Base-by-base conservation (phyloP, 2,888 invertebrate species). In the Latrodectus elegans region DNA sequence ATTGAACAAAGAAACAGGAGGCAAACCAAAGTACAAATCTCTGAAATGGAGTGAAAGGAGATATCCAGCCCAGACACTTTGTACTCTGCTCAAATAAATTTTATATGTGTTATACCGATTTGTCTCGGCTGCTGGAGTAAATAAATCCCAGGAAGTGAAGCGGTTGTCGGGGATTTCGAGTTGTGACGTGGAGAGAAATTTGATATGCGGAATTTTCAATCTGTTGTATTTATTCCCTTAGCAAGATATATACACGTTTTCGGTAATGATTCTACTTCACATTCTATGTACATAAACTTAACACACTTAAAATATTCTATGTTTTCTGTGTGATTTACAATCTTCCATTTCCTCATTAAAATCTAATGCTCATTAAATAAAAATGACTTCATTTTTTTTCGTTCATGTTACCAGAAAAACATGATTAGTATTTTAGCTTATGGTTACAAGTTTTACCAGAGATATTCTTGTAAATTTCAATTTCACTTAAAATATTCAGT, bases 51-150 rank as follows among this genome's bases (percentile, higher is more conserved):
- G 6, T 15, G 55, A 55, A 38, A 60, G 12, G 60, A 60, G 12
- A 60, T 60, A 60, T 60, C n/a, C 60, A 10, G 9, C 60, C 60
- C 60, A 60, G 60, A 38, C n/a, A 38, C n/a, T 60, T 60, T 60
- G 60, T 60, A 60, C 60, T 60, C 12, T n/a, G 60, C 60, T 60
- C 60, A 60, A 60, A 15, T n/a, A 60, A 60, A 60, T 60, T 60
- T 60, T 60, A 15, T 60, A 38, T 22, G 1, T 22, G 22, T 38
- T 38, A 38, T 38, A 38, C 38, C 38, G 6, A 38, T 38, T 38
- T 38, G 38, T 38, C 38, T 38, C 38, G 1, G 38, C 38, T 38
- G 38, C 38, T 38, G 38, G 38, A 38, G 38, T 38, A 38, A 38
- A 38, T 38, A 38, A 38, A 38, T 38, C 6, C 38, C 38, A 2